Evolutionary conservation across 2,113 vertebrate genomes (phyloP).

Genomic region (Abramis brama): DNA sequence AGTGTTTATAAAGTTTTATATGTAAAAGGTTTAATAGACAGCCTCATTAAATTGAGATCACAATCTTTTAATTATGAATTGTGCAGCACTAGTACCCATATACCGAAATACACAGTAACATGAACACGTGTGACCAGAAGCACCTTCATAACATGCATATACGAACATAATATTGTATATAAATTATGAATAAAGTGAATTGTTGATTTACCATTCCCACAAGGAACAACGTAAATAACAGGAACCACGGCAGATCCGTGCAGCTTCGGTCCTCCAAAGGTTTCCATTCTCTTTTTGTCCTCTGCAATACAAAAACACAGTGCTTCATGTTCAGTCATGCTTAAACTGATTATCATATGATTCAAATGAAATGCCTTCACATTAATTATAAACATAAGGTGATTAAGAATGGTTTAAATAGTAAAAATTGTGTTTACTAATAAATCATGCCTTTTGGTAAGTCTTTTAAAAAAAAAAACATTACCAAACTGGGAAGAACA

Average conservation of each 20-base stretch:
- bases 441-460: too few species aligned
- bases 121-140: background rate
- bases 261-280: conserved; percentile 96
- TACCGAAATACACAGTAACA: background rate
- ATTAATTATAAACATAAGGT: background rate
- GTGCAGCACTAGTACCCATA: background rate
- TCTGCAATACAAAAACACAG: conserved; percentile 73
- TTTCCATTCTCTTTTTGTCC: conserved; percentile 96
- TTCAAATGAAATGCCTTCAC: background rate
- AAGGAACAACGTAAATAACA: conserved; percentile 92
- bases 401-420: background rate
- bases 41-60: too few species aligned
- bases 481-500: too few species aligned
- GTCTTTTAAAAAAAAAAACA: background rate
- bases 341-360: background rate
- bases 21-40: too few species aligned
- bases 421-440: too few species aligned
- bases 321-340: conserved; percentile 23
- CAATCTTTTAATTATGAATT: too few species aligned
- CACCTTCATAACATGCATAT: background rate
- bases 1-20: too few species aligned
- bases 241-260: conserved; percentile 95
- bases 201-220: conserved; percentile 90
- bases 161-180: background rate
- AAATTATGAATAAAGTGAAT: background rate